Conservation (phyloP, 2,797 vertebrate species). For the Myotis vivesi region DNA sequence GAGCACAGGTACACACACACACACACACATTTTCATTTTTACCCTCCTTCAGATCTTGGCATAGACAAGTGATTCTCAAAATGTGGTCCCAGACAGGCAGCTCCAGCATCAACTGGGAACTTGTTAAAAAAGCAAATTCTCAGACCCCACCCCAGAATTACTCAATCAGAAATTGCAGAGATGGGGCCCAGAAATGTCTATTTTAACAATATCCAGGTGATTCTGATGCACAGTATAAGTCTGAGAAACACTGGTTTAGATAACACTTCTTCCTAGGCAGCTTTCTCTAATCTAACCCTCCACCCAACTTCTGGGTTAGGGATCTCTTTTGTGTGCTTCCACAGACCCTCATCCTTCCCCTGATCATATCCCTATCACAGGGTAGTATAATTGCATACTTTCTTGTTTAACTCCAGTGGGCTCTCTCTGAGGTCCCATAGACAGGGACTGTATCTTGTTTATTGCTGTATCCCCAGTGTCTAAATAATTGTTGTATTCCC, state of each 20-base stretch:
- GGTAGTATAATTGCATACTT: background rate
- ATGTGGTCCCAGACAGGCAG: background rate
- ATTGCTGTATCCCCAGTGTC: background rate
- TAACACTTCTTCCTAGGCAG: background rate
- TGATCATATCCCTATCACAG: background rate
- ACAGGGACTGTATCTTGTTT: background rate
- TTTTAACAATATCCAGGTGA: background rate
- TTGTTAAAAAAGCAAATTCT: conserved; percentile 13
- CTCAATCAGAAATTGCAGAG: background rate
- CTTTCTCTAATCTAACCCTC: conserved; percentile 11
- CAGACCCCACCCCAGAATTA: background rate
- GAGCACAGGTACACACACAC: background rate
- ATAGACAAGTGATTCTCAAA: background rate
- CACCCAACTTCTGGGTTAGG: background rate
- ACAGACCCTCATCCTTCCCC: background rate
- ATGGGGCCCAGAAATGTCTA: background rate
- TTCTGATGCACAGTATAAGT: background rate
- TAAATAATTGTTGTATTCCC: background rate
- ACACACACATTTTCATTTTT: background rate
- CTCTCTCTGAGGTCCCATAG: background rate
- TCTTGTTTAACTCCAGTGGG: background rate
- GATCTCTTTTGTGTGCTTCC: background rate
- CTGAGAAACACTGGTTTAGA: background rate
- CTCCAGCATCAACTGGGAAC: background rate
- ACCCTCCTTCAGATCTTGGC: background rate